Evolutionary conservation across 2,113 vertebrate species (phyloP), one percentile per base, ranked within the genome.

Genomic region (Neolamprologus brichardi): DNA sequence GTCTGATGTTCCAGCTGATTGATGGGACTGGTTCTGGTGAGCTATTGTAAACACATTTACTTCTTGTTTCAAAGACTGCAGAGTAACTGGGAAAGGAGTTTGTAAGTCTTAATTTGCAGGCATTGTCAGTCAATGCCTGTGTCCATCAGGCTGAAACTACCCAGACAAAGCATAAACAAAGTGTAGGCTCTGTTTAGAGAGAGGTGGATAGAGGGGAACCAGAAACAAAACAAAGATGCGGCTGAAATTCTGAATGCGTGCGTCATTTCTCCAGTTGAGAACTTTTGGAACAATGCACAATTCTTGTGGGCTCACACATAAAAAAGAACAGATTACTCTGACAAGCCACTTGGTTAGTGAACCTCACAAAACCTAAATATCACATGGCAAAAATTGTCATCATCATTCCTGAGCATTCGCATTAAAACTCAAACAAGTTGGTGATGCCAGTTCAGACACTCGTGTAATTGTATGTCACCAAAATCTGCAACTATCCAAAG

Each of bases 51-150:
- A 83, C 84, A 90, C 81, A 83, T 88, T 94, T 85, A 46, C 88
- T 84, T 52, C 82, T 87, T 54, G 78, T 89, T 91, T 90, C 41
- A 78, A 80, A 90, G 84, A 87, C 79, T 28, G 85, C 83, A 30
- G 54, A 90, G 91, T 85, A 89, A 89, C 84, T 32, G 70, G 78
- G 87, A 83, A 85, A 80, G 80, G 75, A 87, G 81, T 93, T 92
- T 90, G 88, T 88, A 83, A 52, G 83, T 92, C 89, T 94, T 94
- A 85, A 94, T 94, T 96, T 92, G 56, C 84, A 82, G 85, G 58
- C n/a, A 70, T 80, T 92, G 93, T 94, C 90, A 94, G 88, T 92
- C 92, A 84, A 5, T 84, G 91, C 51, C 75, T 75, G 84, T 41
- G 88, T 83, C 87, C 79, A 67, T 87, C 78, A 44, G 82, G 30